Percentiles rank a stretch among this genome's conserved stretches.
These are phyloP conservation scores for Epiblema foenella DNA, from an alignment of 2,888 invertebrate species.

Conservation along the genomic window DNA sequence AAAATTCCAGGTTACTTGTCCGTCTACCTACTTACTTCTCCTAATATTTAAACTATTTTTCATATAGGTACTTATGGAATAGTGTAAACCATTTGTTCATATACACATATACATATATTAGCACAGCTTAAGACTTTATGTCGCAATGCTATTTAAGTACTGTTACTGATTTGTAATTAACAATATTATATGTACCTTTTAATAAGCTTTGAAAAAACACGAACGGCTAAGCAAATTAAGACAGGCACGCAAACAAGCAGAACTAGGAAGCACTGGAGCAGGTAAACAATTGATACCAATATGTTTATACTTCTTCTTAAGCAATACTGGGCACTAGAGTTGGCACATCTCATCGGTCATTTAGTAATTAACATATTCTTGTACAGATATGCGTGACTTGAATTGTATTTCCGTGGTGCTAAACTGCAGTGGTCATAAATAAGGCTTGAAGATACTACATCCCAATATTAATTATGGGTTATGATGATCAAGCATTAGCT, in stretches of 20 bases:
- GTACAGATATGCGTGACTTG: constrained; percentile 9
- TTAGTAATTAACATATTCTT: constrained; percentile 7
- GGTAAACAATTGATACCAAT: too few relatives aligned
- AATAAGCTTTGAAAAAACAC: neutral
- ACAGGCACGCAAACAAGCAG: constrained; percentile 6
- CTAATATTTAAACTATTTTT: too few relatives aligned
- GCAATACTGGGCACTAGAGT: constrained; percentile 10
- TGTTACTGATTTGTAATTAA: too few relatives aligned
- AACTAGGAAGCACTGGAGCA: constrained; percentile 13
- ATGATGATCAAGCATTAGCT: neutral
- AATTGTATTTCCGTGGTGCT: constrained; percentile 3
- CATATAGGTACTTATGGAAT: too few relatives aligned
- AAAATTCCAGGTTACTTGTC: too few relatives aligned
- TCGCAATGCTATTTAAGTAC: too few relatives aligned
- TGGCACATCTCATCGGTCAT: neutral
- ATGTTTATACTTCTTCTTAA: constrained; percentile 4
- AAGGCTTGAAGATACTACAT: neutral
- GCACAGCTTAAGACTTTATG: too few relatives aligned
- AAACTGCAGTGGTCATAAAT: neutral
- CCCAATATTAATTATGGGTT: too few relatives aligned
- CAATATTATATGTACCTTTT: neutral
- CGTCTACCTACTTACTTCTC: too few relatives aligned
- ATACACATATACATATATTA: too few relatives aligned
- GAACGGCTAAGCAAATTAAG: neutral
- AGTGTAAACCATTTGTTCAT: too few relatives aligned